These are phyloP conservation scores for Arizona elegans DNA, from an alignment of 2,113 vertebrate genomes.

Conservation along the genomic window DNA sequence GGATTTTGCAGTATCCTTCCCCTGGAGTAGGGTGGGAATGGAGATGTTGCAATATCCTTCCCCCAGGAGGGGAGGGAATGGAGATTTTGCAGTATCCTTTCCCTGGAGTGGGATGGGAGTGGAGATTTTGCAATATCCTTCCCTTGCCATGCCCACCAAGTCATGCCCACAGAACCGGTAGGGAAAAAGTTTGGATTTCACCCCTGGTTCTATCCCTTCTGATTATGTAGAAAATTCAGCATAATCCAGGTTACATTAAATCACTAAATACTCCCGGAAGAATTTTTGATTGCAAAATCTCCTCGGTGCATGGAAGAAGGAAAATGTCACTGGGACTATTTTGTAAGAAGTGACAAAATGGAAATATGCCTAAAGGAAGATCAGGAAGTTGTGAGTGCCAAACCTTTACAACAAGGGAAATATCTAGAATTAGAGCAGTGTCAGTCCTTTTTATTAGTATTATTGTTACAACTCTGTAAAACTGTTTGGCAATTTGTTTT, in stretches of 20 bases:
- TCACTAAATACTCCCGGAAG: background rate
- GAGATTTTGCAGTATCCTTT: too few relatives aligned
- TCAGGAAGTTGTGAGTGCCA: background rate
- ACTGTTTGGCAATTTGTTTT: background rate
- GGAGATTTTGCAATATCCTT: too few relatives aligned
- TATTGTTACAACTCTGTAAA: background rate
- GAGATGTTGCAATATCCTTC: too few relatives aligned
- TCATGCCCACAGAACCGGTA: too few relatives aligned
- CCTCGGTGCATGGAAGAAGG: background rate
- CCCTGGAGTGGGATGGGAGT: too few relatives aligned
- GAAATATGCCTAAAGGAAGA: background rate
- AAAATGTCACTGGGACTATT: background rate
- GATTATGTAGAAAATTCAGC: background rate
- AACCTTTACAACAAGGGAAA: background rate
- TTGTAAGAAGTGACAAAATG: background rate
- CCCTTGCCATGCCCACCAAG: too few relatives aligned
- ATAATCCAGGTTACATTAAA: background rate
- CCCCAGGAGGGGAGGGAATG: too few relatives aligned
- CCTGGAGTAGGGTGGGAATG: too few relatives aligned
- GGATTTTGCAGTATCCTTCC: too few relatives aligned
- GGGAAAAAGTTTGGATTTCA: too few relatives aligned
- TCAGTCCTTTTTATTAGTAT: conserved; percentile 2
- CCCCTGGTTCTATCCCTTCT: too few relatives aligned
- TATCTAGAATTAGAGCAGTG: conserved; percentile 9
- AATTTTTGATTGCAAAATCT: background rate